A percentile compares a stretch with the other conserved stretches of the same genome.
Conservation (phyloP, 64 coral and sea anemone species). For the Pachyseris speciosa region DNA sequence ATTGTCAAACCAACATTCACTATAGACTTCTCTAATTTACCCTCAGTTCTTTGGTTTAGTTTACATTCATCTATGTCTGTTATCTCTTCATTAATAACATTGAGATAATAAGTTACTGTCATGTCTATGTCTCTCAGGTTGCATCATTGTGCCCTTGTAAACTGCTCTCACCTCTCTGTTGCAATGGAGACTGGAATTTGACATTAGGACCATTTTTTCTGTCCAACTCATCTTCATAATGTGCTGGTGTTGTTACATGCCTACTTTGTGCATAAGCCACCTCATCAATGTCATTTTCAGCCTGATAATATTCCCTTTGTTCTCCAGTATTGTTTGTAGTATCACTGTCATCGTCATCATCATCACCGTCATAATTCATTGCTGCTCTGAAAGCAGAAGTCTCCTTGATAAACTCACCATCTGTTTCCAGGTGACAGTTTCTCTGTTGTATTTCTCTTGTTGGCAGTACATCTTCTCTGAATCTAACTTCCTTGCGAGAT, state of each 20-base stretch:
- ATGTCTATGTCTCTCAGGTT: neutral
- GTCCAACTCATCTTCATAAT: neutral
- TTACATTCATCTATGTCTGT: too few relatives aligned
- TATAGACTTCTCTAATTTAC: too few relatives aligned
- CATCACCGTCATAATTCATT: conserved; percentile 86
- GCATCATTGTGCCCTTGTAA: neutral
- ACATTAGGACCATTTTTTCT: neutral
- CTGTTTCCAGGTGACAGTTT: neutral
- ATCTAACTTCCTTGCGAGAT: conserved; percentile 69
- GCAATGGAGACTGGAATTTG: conserved; percentile 21
- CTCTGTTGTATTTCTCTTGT: neutral
- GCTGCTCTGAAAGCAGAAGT: conserved; percentile 91
- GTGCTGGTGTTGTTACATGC: neutral
- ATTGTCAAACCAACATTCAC: too few relatives aligned
- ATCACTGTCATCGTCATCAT: conserved; percentile 64
- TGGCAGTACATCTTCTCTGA: conserved; percentile 35
- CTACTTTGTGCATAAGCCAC: conserved; percentile 7
- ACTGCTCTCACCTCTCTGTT: conserved; percentile 14
- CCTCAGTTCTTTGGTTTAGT: too few relatives aligned
- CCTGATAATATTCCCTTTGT: conserved; percentile 14
- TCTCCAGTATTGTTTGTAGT: conserved; percentile 13
- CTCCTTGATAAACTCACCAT: conserved; percentile 85
- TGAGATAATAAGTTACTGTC: too few relatives aligned
- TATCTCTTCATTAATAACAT: too few relatives aligned
- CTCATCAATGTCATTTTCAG: conserved; percentile 4